Conservation (phyloP, 92 coral and sea anemone genomes). For the Zoanthus sansibaricus region DNA sequence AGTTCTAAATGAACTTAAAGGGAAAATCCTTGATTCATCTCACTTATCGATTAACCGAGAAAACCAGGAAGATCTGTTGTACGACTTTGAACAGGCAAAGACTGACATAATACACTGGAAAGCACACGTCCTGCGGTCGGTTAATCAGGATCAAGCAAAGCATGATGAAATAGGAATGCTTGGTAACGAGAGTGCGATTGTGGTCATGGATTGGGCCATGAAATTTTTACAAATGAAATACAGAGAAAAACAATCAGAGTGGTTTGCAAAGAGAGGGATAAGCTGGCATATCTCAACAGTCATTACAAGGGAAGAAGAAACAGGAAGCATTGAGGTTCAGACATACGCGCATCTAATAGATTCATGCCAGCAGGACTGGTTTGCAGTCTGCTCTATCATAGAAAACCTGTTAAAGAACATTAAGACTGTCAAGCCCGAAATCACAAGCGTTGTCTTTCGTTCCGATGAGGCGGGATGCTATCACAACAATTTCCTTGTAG, state of each 20-base stretch:
- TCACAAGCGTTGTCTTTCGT: background rate
- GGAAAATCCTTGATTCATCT: background rate
- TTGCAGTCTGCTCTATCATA: constrained; percentile 34
- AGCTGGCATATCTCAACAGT: background rate
- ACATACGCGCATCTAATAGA: constrained; percentile 47
- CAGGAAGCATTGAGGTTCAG: constrained; percentile 5
- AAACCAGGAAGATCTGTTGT: constrained; percentile 22
- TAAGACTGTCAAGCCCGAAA: background rate
- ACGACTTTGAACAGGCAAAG: constrained; percentile 42
- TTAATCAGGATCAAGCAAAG: constrained; percentile 41
- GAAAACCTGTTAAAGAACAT: constrained; percentile 22
- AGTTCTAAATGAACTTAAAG: background rate
- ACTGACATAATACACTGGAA: constrained; percentile 43
- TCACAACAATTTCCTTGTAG: constrained; percentile 9
- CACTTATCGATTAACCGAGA: background rate
- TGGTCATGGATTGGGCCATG: constrained; percentile 36
- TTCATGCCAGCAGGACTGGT: constrained; percentile 56
- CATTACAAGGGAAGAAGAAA: background rate
- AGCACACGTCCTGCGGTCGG: constrained; percentile 41
- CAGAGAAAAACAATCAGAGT: constrained; percentile 23
- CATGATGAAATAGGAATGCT: background rate
- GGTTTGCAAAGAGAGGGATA: constrained; percentile 39
- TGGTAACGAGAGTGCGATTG: too few species aligned
- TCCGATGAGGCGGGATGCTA: constrained; percentile 36
- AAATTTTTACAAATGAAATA: constrained; percentile 21